Conservation (phyloP, 2,113 vertebrate species). For the Stegostoma tigrinum region DNA sequence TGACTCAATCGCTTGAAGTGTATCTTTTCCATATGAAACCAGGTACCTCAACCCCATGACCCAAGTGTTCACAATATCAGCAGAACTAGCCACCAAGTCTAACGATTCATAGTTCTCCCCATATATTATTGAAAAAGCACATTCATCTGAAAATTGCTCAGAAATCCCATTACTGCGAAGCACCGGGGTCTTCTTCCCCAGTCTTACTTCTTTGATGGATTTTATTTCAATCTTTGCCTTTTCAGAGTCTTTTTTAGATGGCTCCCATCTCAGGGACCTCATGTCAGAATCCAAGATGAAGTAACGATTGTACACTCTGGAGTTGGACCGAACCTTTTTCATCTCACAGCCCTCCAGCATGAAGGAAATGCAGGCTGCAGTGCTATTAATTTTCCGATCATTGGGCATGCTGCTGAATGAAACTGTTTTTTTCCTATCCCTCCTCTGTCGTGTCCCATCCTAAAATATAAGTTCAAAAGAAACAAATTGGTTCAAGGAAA, state of each 20-base stretch:
- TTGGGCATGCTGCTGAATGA: conserved; percentile 88
- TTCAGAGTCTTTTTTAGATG: conserved; percentile 84
- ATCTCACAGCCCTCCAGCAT: conserved; percentile 91
- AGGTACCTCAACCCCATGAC: conserved; percentile 85
- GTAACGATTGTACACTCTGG: conserved; percentile 85
- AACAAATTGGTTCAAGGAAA: background rate
- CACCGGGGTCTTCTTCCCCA: conserved; percentile 83
- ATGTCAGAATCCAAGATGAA: conserved; percentile 80
- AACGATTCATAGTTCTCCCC: conserved; percentile 89
- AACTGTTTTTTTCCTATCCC: conserved; percentile 79
- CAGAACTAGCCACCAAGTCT: conserved; percentile 77
- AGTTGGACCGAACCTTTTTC: conserved; percentile 89
- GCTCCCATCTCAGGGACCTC: conserved; percentile 81
- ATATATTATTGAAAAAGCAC: conserved; percentile 85
- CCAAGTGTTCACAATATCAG: conserved; percentile 82
- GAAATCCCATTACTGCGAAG: conserved; percentile 82
- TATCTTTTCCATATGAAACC: conserved; percentile 79
- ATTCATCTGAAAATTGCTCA: conserved; percentile 82
- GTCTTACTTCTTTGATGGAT: conserved; percentile 78
- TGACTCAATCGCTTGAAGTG: conserved; percentile 58
- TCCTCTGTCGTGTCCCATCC: conserved; percentile 77
- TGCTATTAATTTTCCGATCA: conserved; percentile 83
- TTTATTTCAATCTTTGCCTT: conserved; percentile 88
- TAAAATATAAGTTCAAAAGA: conserved; percentile 44
- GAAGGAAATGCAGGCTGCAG: conserved; percentile 82